Evolutionary conservation across 2,888 invertebrate species (phyloP), one percentile per base, ranked within the genome.

Genomic region (Eueremaeus valkanovi): DNA sequence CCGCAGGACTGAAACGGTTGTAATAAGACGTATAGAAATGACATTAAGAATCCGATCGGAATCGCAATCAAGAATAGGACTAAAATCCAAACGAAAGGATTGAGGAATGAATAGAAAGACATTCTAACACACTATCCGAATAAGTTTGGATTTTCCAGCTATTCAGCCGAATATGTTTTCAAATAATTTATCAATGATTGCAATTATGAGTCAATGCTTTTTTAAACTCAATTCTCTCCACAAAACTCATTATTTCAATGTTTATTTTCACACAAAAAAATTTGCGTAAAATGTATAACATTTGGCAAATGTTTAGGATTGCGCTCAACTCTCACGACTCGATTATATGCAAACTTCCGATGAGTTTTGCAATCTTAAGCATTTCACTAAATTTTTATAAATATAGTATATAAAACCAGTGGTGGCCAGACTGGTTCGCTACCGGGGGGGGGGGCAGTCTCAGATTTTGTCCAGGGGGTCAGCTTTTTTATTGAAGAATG

Each of bases 1-100:
- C 72, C 51, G 27, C 75, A 75, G 27, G 75, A 75, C 63, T 75
- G 75, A n/a, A 75, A 73, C 8, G 75, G 75, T 42, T 75, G 66
- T 31, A 75, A 24, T 21, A 75, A 72, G n/a, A 75, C 72, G 63
- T 75, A 75, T 27, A 75, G 16, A 33, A 40, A 49, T 27, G 75
- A 72, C 61, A 75, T 49, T 11, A 75, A 45, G n/a, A 72, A 72
- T 18, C 72, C 72, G 49, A 75, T 72, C 16, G 75, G 75, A 72
- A 75, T 55, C 27, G 72, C 72, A 36, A 75, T 58, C 29, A 75
- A 33, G 18, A 75, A 16, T 58, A 75, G 27, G 16, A 45, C 58
- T 33, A 75, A 70, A 45, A 70, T 70, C 70, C 70, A 70, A 27
- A 70, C 70, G 21, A 70, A 27, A 27, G 70, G 45, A 13, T 42